Evolutionary conservation across 1,140 invertebrate species (phyloP), one percentile per base, ranked within the genome.

Genomic region (Heliconius hermathena): DNA sequence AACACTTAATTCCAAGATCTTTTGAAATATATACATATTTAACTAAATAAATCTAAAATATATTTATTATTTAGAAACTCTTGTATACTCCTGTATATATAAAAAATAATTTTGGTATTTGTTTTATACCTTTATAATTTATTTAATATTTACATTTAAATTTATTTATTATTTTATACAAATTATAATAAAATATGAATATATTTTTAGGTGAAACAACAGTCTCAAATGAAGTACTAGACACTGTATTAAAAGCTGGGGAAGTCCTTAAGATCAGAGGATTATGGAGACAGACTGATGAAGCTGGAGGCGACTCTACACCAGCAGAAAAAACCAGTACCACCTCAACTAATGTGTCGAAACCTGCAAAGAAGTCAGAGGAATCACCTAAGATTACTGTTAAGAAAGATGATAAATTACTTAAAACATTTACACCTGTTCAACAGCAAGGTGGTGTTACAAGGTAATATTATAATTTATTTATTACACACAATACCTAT

Each of bases 221-320:
- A 26, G 97, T 98, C 9, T 97, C 97, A 77, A 97, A 98, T 91
- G 97, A 97, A 87, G 97, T 98, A 38, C 88, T 98, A 71, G 97
- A 97, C 84, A 96, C 96, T 76, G 97, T 98, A 2, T 85, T 98
- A 60, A 96, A 97, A 88, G 97, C 97, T 0, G 97, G 97, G 0
- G 97, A 98, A 87, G 96, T 97, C 8, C 87, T 98, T 0, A 96
- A 97, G 86, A 97, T 98, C 13, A 95, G 97, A 60, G 97, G 97
- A 13, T 89, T 97, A 8, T 97, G 97, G 95, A 89, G 96, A 84
- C 95, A 96, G 84, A 92, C 96, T 88, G 94, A 96, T 92, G 91
- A 95, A 70, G 82, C 82, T 13, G 87, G 88, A 0, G 93, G 92
- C 46, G 91, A 91, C 29, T 83, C 82, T 9, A 82, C 81, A 60